Conservation (phyloP, 2,797 vertebrate species). For the Pipistrellus kuhlii region DNA sequence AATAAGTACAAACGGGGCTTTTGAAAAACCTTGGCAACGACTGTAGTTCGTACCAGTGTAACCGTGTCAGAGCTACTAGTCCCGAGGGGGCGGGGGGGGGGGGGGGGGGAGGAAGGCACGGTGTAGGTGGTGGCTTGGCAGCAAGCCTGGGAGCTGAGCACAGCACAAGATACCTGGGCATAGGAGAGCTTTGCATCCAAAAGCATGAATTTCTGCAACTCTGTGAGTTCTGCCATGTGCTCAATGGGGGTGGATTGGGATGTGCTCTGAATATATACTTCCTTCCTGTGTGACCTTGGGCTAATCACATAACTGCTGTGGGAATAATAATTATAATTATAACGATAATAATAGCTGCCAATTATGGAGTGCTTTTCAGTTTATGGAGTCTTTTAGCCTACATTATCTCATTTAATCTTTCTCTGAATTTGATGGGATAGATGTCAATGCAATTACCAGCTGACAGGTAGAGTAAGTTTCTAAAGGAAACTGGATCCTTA, state of each 20-base stretch:
- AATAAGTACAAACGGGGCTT: constrained; percentile 74
- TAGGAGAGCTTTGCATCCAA: not conserved
- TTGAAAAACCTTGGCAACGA: constrained; percentile 56
- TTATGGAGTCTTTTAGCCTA: constrained; percentile 64
- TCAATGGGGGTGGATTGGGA: not conserved
- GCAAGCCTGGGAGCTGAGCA: not conserved
- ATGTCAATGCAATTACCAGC: constrained; percentile 14
- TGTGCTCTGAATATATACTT: not conserved
- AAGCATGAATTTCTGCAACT: not conserved
- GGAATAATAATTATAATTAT: constrained; percentile 52
- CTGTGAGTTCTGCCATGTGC: rapidly evolving
- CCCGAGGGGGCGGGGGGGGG: too few species aligned
- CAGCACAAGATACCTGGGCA: not conserved
- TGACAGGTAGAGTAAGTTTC: not conserved
- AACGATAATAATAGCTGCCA: constrained; percentile 65
- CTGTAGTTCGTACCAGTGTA: rapidly evolving
- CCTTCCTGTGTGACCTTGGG: constrained; percentile 21
- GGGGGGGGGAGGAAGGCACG: rapidly evolving
- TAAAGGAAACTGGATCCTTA: not conserved
- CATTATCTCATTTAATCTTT: constrained; percentile 66
- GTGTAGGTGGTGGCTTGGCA: not conserved
- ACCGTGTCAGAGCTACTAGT: rapidly evolving
- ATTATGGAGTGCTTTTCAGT: constrained; percentile 43
- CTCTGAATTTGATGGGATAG: constrained; percentile 19
- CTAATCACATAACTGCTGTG: constrained; percentile 52